A percentile compares a stretch with the other conserved stretches of the same genome.
These are phyloP conservation scores for Nomada lathburiana DNA, from an alignment of 2,888 invertebrate species.

Conservation along the genomic window DNA sequence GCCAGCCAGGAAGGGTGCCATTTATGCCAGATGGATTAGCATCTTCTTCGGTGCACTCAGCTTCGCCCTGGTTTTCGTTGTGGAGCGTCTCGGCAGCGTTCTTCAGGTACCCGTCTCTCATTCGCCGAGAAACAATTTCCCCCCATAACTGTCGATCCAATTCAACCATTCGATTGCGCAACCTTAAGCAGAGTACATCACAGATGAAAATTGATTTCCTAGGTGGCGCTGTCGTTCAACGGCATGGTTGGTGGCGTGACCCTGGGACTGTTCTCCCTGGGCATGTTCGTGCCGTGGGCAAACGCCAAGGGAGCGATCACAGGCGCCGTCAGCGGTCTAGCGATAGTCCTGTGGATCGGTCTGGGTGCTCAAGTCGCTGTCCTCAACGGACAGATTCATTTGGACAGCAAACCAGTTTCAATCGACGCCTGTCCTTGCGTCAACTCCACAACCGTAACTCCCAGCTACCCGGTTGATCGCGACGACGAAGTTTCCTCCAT, in stretches of 20 bases:
- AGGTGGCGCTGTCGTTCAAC: conserved; percentile 93
- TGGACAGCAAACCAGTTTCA: conserved; percentile 85
- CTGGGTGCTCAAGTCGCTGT: conserved; percentile 89
- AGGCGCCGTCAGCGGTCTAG: conserved; percentile 87
- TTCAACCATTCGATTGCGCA: no score
- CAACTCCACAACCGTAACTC: conserved; percentile 76
- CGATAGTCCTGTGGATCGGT: conserved; percentile 88
- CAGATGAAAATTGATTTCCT: conserved; percentile 30
- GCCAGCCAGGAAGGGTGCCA: conserved; percentile 91
- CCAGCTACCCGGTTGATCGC: not conserved
- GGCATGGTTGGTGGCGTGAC: conserved; percentile 96
- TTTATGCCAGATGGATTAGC: conserved; percentile 89
- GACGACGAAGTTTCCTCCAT: conserved; percentile 72
- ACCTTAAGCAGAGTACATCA: no score
- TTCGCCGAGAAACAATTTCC: not conserved
- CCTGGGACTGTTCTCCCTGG: conserved; percentile 93
- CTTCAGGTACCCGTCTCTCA: conserved; percentile 87
- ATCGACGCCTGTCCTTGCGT: conserved; percentile 86
- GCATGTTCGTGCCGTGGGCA: conserved; percentile 95
- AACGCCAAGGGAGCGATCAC: conserved; percentile 91
- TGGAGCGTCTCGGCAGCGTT: conserved; percentile 94
- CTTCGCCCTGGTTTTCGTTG: conserved; percentile 93
- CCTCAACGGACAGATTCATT: conserved; percentile 82
- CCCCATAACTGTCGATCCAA: no score
- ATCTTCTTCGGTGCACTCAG: conserved; percentile 90